Conservation (phyloP, 2,888 invertebrate genomes). For the Trissolcus japonicus region DNA sequence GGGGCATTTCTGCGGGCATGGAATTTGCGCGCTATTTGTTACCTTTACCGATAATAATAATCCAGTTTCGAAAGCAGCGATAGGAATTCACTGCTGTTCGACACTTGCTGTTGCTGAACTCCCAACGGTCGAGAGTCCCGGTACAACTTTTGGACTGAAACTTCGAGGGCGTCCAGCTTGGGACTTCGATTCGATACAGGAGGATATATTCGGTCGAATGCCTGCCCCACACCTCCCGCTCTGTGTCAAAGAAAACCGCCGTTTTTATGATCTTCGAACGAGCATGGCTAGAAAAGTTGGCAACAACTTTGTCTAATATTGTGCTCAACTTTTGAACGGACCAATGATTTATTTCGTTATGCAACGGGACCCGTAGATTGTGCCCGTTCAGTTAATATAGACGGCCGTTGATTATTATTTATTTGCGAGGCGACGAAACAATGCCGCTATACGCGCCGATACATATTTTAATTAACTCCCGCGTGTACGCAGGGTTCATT, state of each 20-base stretch:
- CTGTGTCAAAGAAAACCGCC: slow-evolving; percentile 9
- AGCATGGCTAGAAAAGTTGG: slow-evolving; percentile 2
- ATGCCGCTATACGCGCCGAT: slow-evolving; percentile 25
- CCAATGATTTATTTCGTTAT: no score
- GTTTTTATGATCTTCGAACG: slow-evolving; percentile 32
- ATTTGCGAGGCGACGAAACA: slow-evolving; percentile 38
- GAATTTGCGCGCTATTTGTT: slow-evolving; percentile 46
- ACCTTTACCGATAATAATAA: slow-evolving; percentile 55
- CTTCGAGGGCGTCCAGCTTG: slow-evolving; percentile 28
- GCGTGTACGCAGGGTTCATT: slow-evolving; percentile 17
- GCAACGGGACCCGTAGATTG: no score
- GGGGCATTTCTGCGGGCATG: no score
- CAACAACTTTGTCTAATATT: slow-evolving; percentile 27
- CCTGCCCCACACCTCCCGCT: slow-evolving; percentile 12
- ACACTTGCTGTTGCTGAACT: slow-evolving; percentile 48
- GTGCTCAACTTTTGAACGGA: no score
- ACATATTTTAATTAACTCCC: slow-evolving; percentile 52
- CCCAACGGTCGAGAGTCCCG: slow-evolving; percentile 36
- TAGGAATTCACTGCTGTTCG: slow-evolving; percentile 52
- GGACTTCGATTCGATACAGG: slow-evolving; percentile 50
- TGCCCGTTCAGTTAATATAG: neutral
- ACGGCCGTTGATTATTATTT: slow-evolving; percentile 44
- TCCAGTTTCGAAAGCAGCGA: slow-evolving; percentile 53
- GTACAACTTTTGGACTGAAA: slow-evolving; percentile 44
- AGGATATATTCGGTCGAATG: slow-evolving; percentile 45